Percentiles rank a stretch among this genome's conserved stretches.
phyloP scores from a whole-genome alignment of 2,888 invertebrate species.

The Pollenia griseotomentosa region DNA sequence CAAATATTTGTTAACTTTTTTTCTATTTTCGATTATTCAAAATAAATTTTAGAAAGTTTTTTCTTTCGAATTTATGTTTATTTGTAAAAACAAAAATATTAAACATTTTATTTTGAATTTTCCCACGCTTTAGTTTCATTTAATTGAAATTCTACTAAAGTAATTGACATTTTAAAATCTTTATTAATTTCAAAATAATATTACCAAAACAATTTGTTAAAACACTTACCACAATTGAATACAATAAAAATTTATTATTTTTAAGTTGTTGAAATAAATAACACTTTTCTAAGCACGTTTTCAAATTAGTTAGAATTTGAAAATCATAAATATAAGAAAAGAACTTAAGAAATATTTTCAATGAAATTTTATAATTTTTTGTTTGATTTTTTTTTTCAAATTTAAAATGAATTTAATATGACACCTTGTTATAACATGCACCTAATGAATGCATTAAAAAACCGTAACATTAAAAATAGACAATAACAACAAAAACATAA shows the following conservation, averaged over 20 bases:
- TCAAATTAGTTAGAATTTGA: slow-evolving; percentile 51
- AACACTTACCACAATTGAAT: not conserved
- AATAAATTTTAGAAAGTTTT: not conserved
- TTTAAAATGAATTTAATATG: slow-evolving; percentile 67
- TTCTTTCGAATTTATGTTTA: not conserved
- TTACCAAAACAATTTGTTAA: not conserved
- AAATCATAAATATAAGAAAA: slow-evolving; percentile 16
- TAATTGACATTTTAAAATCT: not conserved
- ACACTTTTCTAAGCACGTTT: slow-evolving; percentile 56
- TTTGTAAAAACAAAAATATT: no score
- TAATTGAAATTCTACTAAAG: slow-evolving; percentile 15
- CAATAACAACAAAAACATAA: slow-evolving; percentile 6
- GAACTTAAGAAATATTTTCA: slow-evolving; percentile 23
- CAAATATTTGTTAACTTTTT: no score
- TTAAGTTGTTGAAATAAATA: not conserved
- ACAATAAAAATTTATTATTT: slow-evolving; percentile 45
- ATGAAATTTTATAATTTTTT: slow-evolving; percentile 1
- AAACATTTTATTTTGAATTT: not conserved
- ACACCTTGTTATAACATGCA: slow-evolving; percentile 61
- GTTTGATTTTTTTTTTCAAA: no score
- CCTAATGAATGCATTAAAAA: slow-evolving; percentile 48
- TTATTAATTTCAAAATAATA: slow-evolving; percentile 9
- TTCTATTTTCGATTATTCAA: not conserved
- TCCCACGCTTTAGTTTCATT: not conserved
- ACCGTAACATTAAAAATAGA: slow-evolving; percentile 37